A percentile compares a stretch with the other conserved stretches of the same genome.
Evolutionary conservation across 2,888 invertebrate genomes (phyloP).

Genomic region (Papilio demoleus): DNA sequence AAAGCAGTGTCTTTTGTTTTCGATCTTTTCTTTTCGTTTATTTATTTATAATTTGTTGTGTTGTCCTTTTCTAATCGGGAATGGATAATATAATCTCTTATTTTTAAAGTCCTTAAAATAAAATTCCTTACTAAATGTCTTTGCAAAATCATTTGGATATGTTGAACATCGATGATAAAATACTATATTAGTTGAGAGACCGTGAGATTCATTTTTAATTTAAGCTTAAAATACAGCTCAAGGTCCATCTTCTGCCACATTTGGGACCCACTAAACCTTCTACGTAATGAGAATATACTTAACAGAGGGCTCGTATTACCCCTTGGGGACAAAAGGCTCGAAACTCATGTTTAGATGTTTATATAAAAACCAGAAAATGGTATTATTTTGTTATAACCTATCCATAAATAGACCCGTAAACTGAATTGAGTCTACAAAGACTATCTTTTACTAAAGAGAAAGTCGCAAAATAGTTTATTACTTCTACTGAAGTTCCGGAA

Average conservation of each 20-base stretch:
- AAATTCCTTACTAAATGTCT: too few species aligned
- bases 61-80: too few species aligned
- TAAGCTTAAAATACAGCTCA: background rate
- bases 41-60: too few species aligned
- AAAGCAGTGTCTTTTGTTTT: background rate
- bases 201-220: background rate
- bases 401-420: background rate
- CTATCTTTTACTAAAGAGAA: conserved; percentile 7
- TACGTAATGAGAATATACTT: conserved; percentile 9
- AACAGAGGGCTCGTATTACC: background rate
- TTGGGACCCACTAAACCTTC: conserved; percentile 11
- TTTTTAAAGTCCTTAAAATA: too few species aligned
- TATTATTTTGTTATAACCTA: background rate
- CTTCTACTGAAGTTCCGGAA: conserved; percentile 6
- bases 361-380: conserved; percentile 3
- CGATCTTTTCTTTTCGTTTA: background rate
- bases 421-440: conserved; percentile 7
- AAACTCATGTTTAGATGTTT: background rate
- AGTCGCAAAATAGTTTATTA: conserved; percentile 12
- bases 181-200: background rate
- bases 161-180: too few species aligned
- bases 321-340: background rate
- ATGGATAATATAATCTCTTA: too few species aligned
- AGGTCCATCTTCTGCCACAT: background rate
- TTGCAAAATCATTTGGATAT: too few species aligned